Evolutionary conservation across 2,797 vertebrate genomes (phyloP), one percentile per base, ranked within the genome.

Genomic region (Macropus fuliginosus): DNA sequence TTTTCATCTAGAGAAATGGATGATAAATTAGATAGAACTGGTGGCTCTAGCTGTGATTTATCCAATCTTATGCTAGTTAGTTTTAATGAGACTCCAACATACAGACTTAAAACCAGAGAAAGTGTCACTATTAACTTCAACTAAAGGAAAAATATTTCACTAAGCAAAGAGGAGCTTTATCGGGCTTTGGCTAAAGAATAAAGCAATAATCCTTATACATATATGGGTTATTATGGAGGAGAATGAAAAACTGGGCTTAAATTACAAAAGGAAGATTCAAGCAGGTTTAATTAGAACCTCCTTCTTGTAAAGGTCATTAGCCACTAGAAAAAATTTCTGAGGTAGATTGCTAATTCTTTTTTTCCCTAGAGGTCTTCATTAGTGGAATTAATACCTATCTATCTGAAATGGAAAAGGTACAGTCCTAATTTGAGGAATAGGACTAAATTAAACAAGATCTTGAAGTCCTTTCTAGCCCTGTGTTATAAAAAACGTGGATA

Each of bases 211-310:
- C 40, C 18, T 91, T 52, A 90, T 92, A n/a, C 2, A 21, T 62
- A 50, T 54, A 94, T 90, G 16, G 1, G 5, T 81, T 94, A 56
- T 57, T 93, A 55, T 93, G 5, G 91, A 93, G 16, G 81, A 92
- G 8, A 97, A 57, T 81, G 81, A 95, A 91, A 94, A 91, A 74
- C 66, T 90, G 56, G 91, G 34, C 24, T 96, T 96, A 96, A 90
- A 94, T 92, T n/a, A 94, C 40, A 92, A 94, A 91, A n/a, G 74
- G 87, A 96, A n/a, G 29, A 90, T 93, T 95, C 14, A 54, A 29
- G 13, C 54, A 95, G 93, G 96, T 94, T 94, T 96, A 94, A 94
- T 93, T 56, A 96, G 97, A 94, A 91, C 3, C 11, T 66, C 46
- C 29, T 93, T 14, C 54, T 94, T 56, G 16, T 90, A 96, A 94